These are phyloP conservation scores for Hesperophylax magnus DNA, from an alignment of 1,140 invertebrate genomes.

Conservation along the genomic window DNA sequence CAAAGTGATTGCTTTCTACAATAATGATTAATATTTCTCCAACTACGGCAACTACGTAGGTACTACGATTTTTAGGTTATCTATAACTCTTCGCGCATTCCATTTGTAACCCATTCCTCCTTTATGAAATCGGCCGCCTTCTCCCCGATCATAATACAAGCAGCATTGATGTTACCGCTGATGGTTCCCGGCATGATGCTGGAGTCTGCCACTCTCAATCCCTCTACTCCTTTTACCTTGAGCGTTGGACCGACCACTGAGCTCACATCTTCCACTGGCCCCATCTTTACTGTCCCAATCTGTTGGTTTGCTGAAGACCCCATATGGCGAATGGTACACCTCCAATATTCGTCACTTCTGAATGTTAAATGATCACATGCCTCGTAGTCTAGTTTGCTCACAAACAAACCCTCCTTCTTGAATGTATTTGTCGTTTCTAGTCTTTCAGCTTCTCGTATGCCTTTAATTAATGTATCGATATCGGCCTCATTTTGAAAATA, in stretches of 20 bases:
- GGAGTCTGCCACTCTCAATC: constrained; percentile 55
- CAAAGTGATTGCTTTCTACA: no score
- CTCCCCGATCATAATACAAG: constrained; percentile 65
- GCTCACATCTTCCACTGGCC: constrained; percentile 58
- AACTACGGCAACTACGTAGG: no score
- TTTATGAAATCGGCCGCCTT: constrained; percentile 66
- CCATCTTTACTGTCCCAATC: constrained; percentile 71
- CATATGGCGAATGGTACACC: constrained; percentile 62
- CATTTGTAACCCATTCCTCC: constrained; percentile 61
- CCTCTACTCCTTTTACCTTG: constrained; percentile 62
- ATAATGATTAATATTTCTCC: no score
- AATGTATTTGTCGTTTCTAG: constrained; percentile 69
- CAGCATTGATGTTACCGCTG: constrained; percentile 65
- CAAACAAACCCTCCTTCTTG: constrained; percentile 60
- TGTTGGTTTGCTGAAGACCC: constrained; percentile 65
- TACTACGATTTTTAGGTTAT: no score
- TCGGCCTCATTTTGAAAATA: constrained; percentile 74
- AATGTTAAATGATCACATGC: constrained; percentile 63
- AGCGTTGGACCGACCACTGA: constrained; percentile 64
- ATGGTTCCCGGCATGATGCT: constrained; percentile 56
- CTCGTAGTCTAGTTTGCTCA: constrained; percentile 63
- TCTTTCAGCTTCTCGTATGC: constrained; percentile 69
- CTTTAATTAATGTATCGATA: constrained; percentile 70
- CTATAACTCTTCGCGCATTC: neutral
- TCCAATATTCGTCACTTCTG: constrained; percentile 66